These are phyloP conservation scores for Lithophane socia DNA, from an alignment of 2,888 invertebrate species.

Conservation along the genomic window DNA sequence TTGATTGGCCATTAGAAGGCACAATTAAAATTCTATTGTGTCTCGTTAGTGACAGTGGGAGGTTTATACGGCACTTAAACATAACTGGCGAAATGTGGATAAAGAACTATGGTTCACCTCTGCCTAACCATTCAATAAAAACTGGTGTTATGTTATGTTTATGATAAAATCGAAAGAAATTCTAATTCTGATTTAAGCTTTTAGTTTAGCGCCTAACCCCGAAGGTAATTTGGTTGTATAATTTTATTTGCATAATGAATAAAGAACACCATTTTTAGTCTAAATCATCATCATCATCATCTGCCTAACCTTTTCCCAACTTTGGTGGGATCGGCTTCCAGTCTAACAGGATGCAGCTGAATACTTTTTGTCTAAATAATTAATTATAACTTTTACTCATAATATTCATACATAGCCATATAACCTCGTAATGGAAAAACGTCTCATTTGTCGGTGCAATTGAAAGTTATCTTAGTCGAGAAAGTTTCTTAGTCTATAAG, in stretches of 20 bases:
- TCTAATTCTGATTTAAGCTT: background rate
- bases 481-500: constrained; percentile 52
- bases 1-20: too few species aligned
- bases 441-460: constrained; percentile 52
- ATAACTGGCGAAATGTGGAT: background rate
- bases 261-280: background rate
- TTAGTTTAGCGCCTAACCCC: background rate
- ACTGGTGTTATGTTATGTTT: background rate
- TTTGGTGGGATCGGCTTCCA: too few species aligned
- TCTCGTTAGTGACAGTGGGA: too few species aligned
- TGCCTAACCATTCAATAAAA: too few species aligned
- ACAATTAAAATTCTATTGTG: too few species aligned
- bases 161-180: background rate
- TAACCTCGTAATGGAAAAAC: constrained; percentile 33
- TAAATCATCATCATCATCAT: too few species aligned
- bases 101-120: background rate
- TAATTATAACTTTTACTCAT: constrained; percentile 1
- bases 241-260: background rate
- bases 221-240: background rate
- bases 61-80: too few species aligned
- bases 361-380: background rate
- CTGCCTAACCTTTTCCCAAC: too few species aligned
- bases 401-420: constrained; percentile 5
- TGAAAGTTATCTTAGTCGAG: constrained; percentile 55
- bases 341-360: too few species aligned